A percentile compares a stretch with the other conserved stretches of the same genome.
Evolutionary conservation across 2,113 vertebrate species (phyloP).

Genomic region (Rhinoptilus africanus): DNA sequence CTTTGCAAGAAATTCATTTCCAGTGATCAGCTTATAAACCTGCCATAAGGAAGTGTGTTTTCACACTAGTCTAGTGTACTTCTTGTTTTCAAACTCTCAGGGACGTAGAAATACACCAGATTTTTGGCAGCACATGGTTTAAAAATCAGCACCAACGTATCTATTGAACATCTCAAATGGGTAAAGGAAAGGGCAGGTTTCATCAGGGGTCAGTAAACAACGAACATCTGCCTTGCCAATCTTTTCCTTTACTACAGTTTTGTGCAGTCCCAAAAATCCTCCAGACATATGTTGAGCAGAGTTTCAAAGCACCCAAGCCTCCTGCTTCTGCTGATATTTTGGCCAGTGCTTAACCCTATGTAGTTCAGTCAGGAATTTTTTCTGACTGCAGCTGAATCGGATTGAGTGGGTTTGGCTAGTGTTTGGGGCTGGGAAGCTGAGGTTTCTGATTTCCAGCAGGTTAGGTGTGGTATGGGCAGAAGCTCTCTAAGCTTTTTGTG

Average conservation of each 20-base stretch:
- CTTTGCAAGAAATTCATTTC: slow-evolving; percentile 72
- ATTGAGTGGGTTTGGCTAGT: background rate
- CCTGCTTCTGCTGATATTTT: slow-evolving; percentile 65
- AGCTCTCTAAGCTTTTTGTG: background rate
- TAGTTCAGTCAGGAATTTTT: slow-evolving; percentile 52
- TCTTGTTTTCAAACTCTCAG: slow-evolving; percentile 68
- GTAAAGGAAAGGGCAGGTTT: slow-evolving; percentile 71
- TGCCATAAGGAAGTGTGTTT: slow-evolving; percentile 70
- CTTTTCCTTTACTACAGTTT: slow-evolving; percentile 41
- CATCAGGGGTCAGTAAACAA: slow-evolving; percentile 69
- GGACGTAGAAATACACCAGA: slow-evolving; percentile 48
- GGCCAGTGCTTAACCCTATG: slow-evolving; percentile 65
- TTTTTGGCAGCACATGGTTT: slow-evolving; percentile 57
- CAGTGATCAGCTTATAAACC: slow-evolving; percentile 70
- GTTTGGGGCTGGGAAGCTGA: background rate
- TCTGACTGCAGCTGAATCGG: background rate
- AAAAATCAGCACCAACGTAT: slow-evolving; percentile 55
- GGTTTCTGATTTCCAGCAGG: background rate
- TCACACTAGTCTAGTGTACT: slow-evolving; percentile 66
- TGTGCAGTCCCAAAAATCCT: slow-evolving; percentile 65
- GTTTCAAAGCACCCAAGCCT: slow-evolving; percentile 63
- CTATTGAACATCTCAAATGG: slow-evolving; percentile 67
- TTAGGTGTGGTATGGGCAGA: background rate
- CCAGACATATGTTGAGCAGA: slow-evolving; percentile 69
- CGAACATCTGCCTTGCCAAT: slow-evolving; percentile 72